Evolutionary conservation across 2,888 invertebrate genomes (phyloP).

Genomic region (Lymantria dispar): DNA sequence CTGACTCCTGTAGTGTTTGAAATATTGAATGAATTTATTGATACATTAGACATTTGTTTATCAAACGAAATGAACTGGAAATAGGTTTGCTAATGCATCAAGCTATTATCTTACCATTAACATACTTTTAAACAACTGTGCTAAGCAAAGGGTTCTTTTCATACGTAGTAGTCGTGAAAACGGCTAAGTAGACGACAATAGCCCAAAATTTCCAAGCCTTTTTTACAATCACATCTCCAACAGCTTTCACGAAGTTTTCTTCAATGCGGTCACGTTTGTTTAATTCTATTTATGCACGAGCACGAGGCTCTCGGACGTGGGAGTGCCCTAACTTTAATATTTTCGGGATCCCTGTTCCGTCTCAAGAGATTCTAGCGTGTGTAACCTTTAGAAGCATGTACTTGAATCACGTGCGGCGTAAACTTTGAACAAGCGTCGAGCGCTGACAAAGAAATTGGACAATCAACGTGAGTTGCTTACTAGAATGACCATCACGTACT

Average conservation of each 20-base stretch:
- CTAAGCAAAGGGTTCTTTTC: too few species aligned
- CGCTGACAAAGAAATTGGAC: constrained; percentile 6
- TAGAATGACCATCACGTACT: constrained; percentile 13
- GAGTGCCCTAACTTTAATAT: constrained; percentile 3
- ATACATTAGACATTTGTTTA: too few species aligned
- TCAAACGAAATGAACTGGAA: too few species aligned
- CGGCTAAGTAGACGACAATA: background rate
- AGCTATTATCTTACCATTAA: too few species aligned
- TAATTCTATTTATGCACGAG: constrained; percentile 39
- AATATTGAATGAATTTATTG: too few species aligned
- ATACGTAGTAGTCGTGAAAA: too few species aligned
- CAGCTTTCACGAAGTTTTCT: constrained; percentile 21
- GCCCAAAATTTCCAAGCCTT: constrained; percentile 1
- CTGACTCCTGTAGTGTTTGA: too few species aligned
- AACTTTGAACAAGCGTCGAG: constrained; percentile 11
- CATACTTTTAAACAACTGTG: too few species aligned
- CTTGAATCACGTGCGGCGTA: constrained; percentile 25
- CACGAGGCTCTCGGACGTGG: constrained; percentile 23
- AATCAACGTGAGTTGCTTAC: constrained; percentile 30
- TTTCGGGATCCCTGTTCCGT: constrained; percentile 11
- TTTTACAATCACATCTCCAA: constrained; percentile 18
- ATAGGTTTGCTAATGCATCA: too few species aligned
- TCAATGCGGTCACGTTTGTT: constrained; percentile 33
- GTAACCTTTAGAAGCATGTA: constrained; percentile 24
- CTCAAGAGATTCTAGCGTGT: constrained; percentile 9